Evolutionary conservation across 1,140 invertebrate species (phyloP), one percentile per base, ranked within the genome.

Genomic region (Drosophila watanabei): DNA sequence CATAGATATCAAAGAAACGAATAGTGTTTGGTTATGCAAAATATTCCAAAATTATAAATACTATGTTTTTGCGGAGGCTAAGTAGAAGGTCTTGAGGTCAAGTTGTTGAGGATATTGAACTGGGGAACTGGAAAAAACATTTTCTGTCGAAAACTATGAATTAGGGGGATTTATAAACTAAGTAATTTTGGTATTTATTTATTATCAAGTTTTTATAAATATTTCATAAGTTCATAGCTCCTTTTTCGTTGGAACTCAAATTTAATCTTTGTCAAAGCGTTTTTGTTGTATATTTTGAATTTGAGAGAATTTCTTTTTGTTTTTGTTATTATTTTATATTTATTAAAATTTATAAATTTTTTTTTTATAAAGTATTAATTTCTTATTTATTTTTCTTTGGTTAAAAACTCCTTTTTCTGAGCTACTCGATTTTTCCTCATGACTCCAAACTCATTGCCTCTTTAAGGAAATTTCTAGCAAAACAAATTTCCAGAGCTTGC

Each of bases 401-500:
- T 16, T 37, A 0, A 3, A 7, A 24, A 30, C 9, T 30, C 28
- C 4, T 2, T 37, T 24, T 5, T 2, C 4, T n/a, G 1, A 16
- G 10, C 14, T 13, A 49, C 37, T 59, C 35, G 20, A 59, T 16
- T 41, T 43, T 70, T 70, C 46, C 11, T 37, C 24, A 3, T 13
- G 2, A 10, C 33, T 3, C 28, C n/a, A 7, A 16, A 24, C 18
- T 48, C 13, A 13, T 35, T 24, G 49, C 16, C 35, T 6, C 43
- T 39, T 39, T 18, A 24, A 37, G 72, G 73, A 77, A 77, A 59
- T 32, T 79, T 79, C 75, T 28, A 58, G 65, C 32, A 45, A 33
- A 13, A 13, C 1, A 24, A 24, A 68, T 41, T 60, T 77, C 46
- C 61, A 73, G 43, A 18, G 51, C 43, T 46, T 5, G 30, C 33